These are phyloP conservation scores for Pseudopipra pipra DNA, from an alignment of 2,113 vertebrate genomes.

Conservation along the genomic window DNA sequence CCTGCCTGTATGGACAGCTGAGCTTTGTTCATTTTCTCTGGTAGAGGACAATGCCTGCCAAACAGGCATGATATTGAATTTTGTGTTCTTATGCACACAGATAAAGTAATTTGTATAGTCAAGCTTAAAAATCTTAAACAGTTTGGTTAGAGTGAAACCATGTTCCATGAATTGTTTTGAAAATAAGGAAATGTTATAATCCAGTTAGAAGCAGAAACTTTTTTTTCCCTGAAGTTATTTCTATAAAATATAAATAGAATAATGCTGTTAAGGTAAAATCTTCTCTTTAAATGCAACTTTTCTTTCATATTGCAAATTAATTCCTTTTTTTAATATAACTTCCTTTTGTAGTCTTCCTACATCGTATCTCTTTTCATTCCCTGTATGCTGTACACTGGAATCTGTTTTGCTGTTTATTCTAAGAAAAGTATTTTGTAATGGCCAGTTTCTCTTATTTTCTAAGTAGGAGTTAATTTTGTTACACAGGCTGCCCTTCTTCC, in stretches of 20 bases:
- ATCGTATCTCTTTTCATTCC: neutral
- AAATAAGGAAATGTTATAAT: neutral
- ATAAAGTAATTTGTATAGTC: neutral
- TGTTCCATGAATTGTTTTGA: neutral
- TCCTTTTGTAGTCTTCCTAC: neutral
- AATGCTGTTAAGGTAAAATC: neutral
- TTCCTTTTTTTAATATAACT: neutral
- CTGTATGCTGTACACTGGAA: neutral
- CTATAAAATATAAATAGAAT: neutral
- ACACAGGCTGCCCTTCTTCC: conserved; percentile 21
- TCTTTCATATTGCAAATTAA: neutral
- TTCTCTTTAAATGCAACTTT: neutral
- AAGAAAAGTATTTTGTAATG: neutral
- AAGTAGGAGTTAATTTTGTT: conserved; percentile 39
- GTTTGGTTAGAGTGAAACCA: neutral
- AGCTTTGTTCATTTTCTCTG: neutral
- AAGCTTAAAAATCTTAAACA: neutral
- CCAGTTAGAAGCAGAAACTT: neutral
- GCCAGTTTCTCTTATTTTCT: neutral
- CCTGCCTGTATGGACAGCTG: neutral
- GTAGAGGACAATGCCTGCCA: neutral
- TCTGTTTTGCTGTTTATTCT: neutral
- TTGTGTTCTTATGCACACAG: fast-evolving
- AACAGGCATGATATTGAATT: neutral
- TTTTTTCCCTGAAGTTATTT: neutral